Percentiles rank a stretch among this genome's conserved stretches.
These are phyloP conservation scores for Parauchenoglanis ngamensis DNA, from an alignment of 2,797 vertebrate species.

Conservation along the genomic window DNA sequence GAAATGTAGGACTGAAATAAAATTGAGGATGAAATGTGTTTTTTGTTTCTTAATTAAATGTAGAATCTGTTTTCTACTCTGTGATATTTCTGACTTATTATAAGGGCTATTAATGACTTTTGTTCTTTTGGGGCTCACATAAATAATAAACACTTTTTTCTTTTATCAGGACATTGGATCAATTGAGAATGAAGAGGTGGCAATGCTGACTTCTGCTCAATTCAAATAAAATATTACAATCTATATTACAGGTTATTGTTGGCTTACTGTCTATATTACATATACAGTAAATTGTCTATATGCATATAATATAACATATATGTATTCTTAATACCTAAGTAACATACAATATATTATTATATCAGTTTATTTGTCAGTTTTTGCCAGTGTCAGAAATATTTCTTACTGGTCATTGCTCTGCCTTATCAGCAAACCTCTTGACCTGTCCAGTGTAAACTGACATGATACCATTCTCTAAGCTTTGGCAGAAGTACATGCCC, in stretches of 20 bases:
- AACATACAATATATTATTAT: not conserved
- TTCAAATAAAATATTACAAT: not conserved
- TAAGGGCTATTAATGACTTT: not conserved
- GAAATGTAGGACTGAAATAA: not conserved
- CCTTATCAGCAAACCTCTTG: not conserved
- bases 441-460: not conserved
- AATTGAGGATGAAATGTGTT: not conserved
- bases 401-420: not conserved
- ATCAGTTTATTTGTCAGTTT: constrained; percentile 3
- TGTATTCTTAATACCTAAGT: not conserved
- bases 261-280: not conserved
- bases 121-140: not conserved
- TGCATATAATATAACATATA: not conserved
- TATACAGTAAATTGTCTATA: not conserved
- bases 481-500: not conserved
- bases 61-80: no score
- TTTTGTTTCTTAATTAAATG: not conserved
- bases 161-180: constrained; percentile 13
- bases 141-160: constrained; percentile 12
- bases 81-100: not conserved
- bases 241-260: not conserved
- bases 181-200: not conserved
- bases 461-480: not conserved
- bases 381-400: not conserved
- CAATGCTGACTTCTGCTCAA: not conserved